A percentile compares a stretch with the other conserved stretches of the same genome.
These are phyloP conservation scores for Holotrichia oblita DNA, from an alignment of 1,140 invertebrate genomes.

Conservation along the genomic window DNA sequence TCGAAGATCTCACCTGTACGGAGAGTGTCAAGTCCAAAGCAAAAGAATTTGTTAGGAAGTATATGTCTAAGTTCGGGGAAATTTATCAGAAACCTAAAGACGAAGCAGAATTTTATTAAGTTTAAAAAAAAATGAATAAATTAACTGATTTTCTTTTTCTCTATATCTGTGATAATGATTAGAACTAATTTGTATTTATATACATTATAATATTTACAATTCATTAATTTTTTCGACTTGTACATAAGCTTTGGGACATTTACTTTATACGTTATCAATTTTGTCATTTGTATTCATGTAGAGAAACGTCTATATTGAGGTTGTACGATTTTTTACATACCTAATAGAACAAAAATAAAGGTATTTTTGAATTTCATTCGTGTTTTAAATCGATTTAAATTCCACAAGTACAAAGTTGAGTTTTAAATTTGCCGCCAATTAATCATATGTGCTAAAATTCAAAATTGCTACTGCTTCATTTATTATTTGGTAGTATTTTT, in stretches of 20 bases:
- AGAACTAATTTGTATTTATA: neutral
- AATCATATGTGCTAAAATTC: too few species aligned
- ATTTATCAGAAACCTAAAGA: conserved; percentile 68
- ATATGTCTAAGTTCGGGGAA: conserved; percentile 92
- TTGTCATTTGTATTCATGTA: neutral
- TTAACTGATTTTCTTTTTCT: neutral
- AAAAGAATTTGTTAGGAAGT: conserved; percentile 93
- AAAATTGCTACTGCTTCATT: too few species aligned
- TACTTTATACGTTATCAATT: neutral
- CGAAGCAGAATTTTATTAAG: conserved; percentile 51
- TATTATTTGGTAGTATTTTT: too few species aligned
- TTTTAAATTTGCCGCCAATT: too few species aligned
- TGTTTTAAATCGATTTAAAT: too few species aligned
- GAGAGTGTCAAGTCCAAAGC: conserved; percentile 94
- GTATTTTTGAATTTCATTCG: neutral
- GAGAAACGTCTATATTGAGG: neutral
- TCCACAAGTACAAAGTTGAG: too few species aligned
- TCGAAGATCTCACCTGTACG: conserved; percentile 88
- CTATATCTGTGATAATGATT: conserved; percentile 10
- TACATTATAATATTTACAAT: neutral
- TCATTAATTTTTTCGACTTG: too few species aligned
- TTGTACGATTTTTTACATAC: conserved; percentile 10
- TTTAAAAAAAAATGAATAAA: conserved; percentile 2
- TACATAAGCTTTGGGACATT: neutral
- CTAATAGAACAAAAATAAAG: conserved; percentile 10